Evolutionary conservation across 2,888 invertebrate species (phyloP).

Genomic region (Autographa gamma): DNA sequence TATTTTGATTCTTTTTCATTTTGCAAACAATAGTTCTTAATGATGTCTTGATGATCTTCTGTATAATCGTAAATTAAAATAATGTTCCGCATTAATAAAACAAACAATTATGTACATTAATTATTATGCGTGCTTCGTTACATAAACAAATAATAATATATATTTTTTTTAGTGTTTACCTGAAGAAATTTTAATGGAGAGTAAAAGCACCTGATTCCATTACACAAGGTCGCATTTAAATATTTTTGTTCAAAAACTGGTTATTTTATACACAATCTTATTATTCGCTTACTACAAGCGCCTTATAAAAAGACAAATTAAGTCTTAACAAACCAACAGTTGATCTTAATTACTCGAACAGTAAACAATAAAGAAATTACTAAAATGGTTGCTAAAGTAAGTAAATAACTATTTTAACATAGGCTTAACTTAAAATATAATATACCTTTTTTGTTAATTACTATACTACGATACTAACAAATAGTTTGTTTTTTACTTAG

Average conservation of each 20-base stretch:
- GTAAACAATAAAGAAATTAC: neutral
- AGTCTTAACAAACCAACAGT: neutral
- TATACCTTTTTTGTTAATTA: too few species aligned
- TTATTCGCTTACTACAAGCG: neutral
- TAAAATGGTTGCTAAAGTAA: neutral
- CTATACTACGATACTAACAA: neutral
- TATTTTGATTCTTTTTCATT: too few species aligned
- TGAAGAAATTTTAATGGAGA: conserved; percentile 8
- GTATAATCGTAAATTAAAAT: too few species aligned
- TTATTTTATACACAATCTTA: neutral
- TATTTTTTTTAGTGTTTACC: neutral
- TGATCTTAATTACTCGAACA: neutral
- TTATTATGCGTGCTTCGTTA: neutral
- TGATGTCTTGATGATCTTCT: too few species aligned
- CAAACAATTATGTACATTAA: too few species aligned
- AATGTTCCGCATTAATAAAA: too few species aligned
- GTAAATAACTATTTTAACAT: neutral
- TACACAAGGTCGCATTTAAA: neutral
- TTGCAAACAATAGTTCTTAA: too few species aligned
- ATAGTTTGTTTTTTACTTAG: neutral
- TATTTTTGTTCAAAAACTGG: neutral
- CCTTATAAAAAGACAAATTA: neutral
- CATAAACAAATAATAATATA: neutral
- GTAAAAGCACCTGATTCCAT: conserved; percentile 2
- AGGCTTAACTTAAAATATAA: too few species aligned